Evolutionary conservation across 2,113 vertebrate species (phyloP), one percentile per base, ranked within the genome.

Genomic region (Mobula hypostoma): DNA sequence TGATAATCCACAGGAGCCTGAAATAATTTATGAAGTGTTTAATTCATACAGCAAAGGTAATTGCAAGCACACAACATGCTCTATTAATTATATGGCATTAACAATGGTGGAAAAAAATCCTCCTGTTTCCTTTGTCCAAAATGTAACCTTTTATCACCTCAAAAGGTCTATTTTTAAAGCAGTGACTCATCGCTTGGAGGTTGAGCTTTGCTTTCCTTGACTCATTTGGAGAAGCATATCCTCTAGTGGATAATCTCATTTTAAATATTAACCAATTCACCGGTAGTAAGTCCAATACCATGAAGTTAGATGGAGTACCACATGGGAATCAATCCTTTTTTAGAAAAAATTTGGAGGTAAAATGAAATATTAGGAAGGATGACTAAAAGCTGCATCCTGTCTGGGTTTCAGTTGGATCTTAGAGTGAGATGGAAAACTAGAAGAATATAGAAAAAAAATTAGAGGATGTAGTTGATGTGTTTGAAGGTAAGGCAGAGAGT

Each of bases 11-110:
- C 95, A 95, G 97, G 97, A 97, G 96, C 97, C 97, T 97, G 97
- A 98, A 98, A 98, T 99, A 98, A 99, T 99, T 99, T 99, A 99
- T 98, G 98, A 98, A 98, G 98, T 98, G 98, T 99, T 99, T 99
- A 99, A 98, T 99, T 98, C 98, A 98, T 98, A 98, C 98, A 98
- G 97, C 98, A 97, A 97, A 96, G 98, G 98, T 99, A 99, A 99
- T 99, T 99, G 98, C 98, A 98, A 98, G 98, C 98, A 27, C 83
- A 87, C 19, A 61, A 61, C 83, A 93, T 74, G 70, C 90, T 74
- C 40, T 5, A 17, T 32, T 92, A 92, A 92, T 92, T 92, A 36
- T 74, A 56, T 72, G 68, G 36, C 40, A 29, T 93, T 74, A 93
- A 76, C 91, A 74, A 74, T 90, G 17, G 85, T 61, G 21, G 85